These are phyloP conservation scores for Thaumatotibia leucotreta DNA, from an alignment of 1,140 invertebrate genomes.

Conservation along the genomic window DNA sequence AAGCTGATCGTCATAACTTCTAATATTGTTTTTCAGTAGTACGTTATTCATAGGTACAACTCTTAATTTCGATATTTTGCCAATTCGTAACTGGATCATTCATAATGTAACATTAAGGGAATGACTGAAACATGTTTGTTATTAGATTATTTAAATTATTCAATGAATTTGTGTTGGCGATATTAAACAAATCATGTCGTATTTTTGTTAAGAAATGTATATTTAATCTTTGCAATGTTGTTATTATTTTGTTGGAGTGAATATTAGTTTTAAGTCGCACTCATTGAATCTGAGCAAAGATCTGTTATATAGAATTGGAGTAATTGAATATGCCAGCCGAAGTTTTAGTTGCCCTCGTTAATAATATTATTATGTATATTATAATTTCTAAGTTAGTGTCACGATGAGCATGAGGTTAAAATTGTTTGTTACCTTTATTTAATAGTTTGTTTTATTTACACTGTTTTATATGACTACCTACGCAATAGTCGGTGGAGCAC, in stretches of 20 bases:
- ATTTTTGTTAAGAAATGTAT: background rate
- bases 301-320: slow-evolving; percentile 28
- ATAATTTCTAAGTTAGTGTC: background rate
- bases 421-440: background rate
- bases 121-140: background rate
- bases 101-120: background rate
- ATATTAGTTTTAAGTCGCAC: slow-evolving; percentile 26
- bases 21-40: background rate
- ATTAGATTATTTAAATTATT: background rate
- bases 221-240: slow-evolving; percentile 13
- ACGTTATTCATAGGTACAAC: background rate
- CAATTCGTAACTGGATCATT: background rate
- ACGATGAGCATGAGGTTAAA: background rate
- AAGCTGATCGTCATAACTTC: background rate
- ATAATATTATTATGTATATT: background rate
- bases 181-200: background rate
- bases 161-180: background rate
- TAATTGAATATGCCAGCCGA: slow-evolving; percentile 29
- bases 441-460: background rate
- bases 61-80: background rate
- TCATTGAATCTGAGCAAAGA: slow-evolving; percentile 35
- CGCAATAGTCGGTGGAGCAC: too few species aligned
- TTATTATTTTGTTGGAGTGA: slow-evolving; percentile 22
- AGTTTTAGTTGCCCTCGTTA: slow-evolving; percentile 9
- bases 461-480: too few species aligned